Percentiles rank a stretch among this genome's conserved stretches.
These are phyloP conservation scores for Gambusia affinis DNA, from an alignment of 2,113 vertebrate species.

Conservation along the genomic window DNA sequence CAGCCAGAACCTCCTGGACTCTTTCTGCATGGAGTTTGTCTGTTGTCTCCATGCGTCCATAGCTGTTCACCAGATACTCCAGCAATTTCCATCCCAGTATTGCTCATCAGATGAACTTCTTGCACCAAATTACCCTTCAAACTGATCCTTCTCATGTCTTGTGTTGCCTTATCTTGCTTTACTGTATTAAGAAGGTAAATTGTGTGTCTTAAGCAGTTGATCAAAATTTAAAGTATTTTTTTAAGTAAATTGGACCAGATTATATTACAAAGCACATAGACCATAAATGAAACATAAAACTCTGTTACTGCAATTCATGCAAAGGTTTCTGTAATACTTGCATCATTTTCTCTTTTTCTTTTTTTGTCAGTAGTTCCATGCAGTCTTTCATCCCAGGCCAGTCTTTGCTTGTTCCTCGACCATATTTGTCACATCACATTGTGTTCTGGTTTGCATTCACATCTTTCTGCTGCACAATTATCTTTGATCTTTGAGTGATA, in stretches of 20 bases:
- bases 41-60: too few relatives aligned
- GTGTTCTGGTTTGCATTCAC: slow-evolving; percentile 18
- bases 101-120: not conserved
- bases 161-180: not conserved
- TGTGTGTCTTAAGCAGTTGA: too few relatives aligned
- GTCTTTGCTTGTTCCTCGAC: slow-evolving; percentile 5
- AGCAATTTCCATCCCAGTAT: not conserved
- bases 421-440: not conserved
- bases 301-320: slow-evolving; percentile 10
- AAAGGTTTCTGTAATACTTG: slow-evolving; percentile 21
- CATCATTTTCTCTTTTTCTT: slow-evolving; percentile 5
- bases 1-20: not conserved
- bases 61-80: not conserved
- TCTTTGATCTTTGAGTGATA: slow-evolving; percentile 52
- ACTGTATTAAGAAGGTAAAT: not conserved
- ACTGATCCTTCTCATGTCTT: not conserved
- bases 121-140: not conserved
- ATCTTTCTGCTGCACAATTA: slow-evolving; percentile 4
- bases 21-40: not conserved
- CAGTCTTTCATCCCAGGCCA: slow-evolving; percentile 11
- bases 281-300: slow-evolving; percentile 12
- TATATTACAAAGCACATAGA: not conserved
- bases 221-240: too few relatives aligned
- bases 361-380: slow-evolving; percentile 2
- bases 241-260: too few relatives aligned